Evolutionary conservation across 2,888 invertebrate species (phyloP).

Genomic region (Leptopilina syphax): DNA sequence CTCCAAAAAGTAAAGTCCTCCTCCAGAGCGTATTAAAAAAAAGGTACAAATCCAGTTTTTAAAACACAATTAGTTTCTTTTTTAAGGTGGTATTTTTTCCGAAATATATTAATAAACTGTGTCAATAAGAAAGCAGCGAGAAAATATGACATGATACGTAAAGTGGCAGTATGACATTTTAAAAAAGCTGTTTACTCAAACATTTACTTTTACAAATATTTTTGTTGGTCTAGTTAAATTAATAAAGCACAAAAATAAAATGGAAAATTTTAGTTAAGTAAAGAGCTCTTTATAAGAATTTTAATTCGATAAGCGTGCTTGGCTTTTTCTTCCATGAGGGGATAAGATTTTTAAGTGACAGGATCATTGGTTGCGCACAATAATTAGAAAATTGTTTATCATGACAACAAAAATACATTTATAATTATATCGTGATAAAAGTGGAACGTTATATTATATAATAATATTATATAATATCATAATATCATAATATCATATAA

Average conservation of each 20-base stretch:
- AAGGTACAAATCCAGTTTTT: too few species aligned
- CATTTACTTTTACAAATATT: background rate
- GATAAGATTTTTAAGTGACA: background rate
- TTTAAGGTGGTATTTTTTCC: too few species aligned
- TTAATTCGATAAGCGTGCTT: conserved; percentile 50
- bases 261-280: background rate
- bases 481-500: background rate
- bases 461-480: background rate
- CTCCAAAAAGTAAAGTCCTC: too few species aligned
- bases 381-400: conserved; percentile 43
- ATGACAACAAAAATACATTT: conserved; percentile 12
- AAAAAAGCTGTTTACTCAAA: conserved; percentile 1
- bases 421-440: background rate
- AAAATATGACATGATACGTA: conserved; percentile 11
- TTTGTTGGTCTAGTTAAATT: background rate
- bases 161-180: conserved; percentile 25
- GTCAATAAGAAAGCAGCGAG: conserved; percentile 24
- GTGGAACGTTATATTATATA: background rate
- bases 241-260: background rate
- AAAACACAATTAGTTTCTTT: too few species aligned
- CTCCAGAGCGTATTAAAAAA: too few species aligned
- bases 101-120: background rate
- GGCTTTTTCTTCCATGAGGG: conserved; percentile 34
- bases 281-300: conserved; percentile 24
- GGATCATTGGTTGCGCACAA: conserved; percentile 6